Base-by-base conservation (phyloP, 2,797 vertebrate species). In the Thunnus albacares region DNA sequence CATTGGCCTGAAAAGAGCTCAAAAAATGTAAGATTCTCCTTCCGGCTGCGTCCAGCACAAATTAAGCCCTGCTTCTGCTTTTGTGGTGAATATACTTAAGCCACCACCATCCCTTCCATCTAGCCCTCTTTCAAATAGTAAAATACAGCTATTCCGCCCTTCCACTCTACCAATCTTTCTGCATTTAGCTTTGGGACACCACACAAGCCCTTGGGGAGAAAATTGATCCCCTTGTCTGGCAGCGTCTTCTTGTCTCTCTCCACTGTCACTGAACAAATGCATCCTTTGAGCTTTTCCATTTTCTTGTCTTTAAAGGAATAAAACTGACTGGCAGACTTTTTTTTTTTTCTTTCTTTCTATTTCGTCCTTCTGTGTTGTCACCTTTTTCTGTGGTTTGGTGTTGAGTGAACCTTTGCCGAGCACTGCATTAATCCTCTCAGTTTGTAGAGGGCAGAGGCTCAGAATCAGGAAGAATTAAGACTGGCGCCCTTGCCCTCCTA, bases 241-340 rank as follows among this genome's bases (percentile, higher is more conserved):
- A 57, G 45, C 60, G 22, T 56, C 70, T 64, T 53, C 79, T 81
- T 69, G 57, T 69, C 87, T 79, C 33, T 80, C 60, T 84, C 47
- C 20, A 58, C 82, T 79, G 76, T 84, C 74, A 67, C 66, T 75
- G 80, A 87, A 77, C 75, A 87, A 89, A 86, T 78, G 66, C 80
- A 65, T 85, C 79, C 81, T 84, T 76, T 87, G 82, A 87, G 81
- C 61, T 62, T 84, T 79, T 75, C 80, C 58, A 79, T 84, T 85
- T 85, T 84, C 67, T 80, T 72, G 57, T 79, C 71, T 80, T 86
- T 56, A 28, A 55, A 35, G 74, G 24, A 79, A 64, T 82, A 74
- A 81, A 84, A 68, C 59, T 77, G 62, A 83, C 35, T 60, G 71
- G 38, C 62, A 70, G 71, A 51, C 41, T 22, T 52, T 14, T 70